phyloP scores from a whole-genome alignment of 2,113 vertebrate species.

The Oryzias melastigma region DNA sequence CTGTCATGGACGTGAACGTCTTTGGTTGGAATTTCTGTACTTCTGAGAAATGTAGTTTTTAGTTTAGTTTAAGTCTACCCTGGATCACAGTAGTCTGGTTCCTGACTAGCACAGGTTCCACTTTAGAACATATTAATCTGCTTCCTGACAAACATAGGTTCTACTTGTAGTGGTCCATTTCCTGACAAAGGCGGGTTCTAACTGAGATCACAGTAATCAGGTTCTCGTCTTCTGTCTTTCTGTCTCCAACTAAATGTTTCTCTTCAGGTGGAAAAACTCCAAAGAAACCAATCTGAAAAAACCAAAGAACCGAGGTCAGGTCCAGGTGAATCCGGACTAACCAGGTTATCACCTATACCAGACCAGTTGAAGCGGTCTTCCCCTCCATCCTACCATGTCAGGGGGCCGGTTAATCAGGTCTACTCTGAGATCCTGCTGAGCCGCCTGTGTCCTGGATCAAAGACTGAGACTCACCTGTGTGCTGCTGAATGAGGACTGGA shows the following conservation, averaged over 20 bases:
- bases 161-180: too few relatives aligned
- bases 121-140: too few relatives aligned
- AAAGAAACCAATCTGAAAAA: too few relatives aligned
- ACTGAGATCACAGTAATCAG: too few relatives aligned
- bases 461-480: constrained; percentile 22
- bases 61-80: too few relatives aligned
- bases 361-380: constrained; percentile 64
- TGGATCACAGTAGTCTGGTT: too few relatives aligned
- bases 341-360: constrained; percentile 8
- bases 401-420: constrained; percentile 90
- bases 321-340: constrained; percentile 46
- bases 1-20: too few relatives aligned
- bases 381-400: constrained; percentile 85
- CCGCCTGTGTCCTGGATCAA: constrained; percentile 81
- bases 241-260: not conserved
- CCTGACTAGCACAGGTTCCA: too few relatives aligned
- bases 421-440: constrained; percentile 96
- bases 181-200: too few relatives aligned
- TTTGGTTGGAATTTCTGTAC: too few relatives aligned
- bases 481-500: not conserved
- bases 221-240: not conserved
- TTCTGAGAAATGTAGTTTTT: too few relatives aligned
- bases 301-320: constrained; percentile 42
- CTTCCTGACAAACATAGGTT: too few relatives aligned
- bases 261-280: constrained; percentile 84